Percentiles rank a stretch among this genome's conserved stretches.
Conservation (phyloP, 2,888 invertebrate species). For the Tenthredo livida region DNA sequence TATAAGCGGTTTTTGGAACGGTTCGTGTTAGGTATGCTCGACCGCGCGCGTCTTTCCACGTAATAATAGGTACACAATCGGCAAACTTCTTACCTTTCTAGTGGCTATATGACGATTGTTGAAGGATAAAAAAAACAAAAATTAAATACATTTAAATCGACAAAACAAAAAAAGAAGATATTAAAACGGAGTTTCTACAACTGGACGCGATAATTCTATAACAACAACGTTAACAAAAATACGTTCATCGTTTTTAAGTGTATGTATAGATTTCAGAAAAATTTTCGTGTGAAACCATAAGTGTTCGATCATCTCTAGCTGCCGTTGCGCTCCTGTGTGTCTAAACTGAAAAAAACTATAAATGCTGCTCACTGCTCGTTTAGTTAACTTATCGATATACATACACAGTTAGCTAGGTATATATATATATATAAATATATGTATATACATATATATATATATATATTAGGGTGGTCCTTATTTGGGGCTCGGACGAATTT, state of each 20-base stretch:
- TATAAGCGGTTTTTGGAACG: slow-evolving; percentile 51
- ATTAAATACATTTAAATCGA: neutral
- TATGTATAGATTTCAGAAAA: neutral
- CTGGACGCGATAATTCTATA: neutral
- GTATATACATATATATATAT: slow-evolving; percentile 45
- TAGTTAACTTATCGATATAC: slow-evolving; percentile 58
- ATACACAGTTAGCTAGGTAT: slow-evolving; percentile 53
- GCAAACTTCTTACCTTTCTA: slow-evolving; percentile 1
- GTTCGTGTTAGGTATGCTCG: slow-evolving; percentile 62
- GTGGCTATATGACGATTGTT: neutral
- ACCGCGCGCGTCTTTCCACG: slow-evolving; percentile 60
- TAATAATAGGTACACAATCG: slow-evolving; percentile 24
- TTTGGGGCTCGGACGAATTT: no score
- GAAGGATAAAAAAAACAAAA: neutral
- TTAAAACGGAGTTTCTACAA: neutral
- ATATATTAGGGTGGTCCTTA: no score
- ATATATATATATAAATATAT: slow-evolving; percentile 39
- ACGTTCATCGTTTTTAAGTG: slow-evolving; percentile 60
- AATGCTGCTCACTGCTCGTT: slow-evolving; percentile 66
- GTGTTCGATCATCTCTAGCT: slow-evolving; percentile 73
- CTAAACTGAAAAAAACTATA: slow-evolving; percentile 39
- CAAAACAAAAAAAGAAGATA: neutral
- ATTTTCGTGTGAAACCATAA: slow-evolving; percentile 69
- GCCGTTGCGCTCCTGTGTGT: slow-evolving; percentile 73
- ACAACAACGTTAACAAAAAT: slow-evolving; percentile 7